Conservation (phyloP, 1,140 invertebrate genomes). For the Pseudachorutes palmiensis region DNA sequence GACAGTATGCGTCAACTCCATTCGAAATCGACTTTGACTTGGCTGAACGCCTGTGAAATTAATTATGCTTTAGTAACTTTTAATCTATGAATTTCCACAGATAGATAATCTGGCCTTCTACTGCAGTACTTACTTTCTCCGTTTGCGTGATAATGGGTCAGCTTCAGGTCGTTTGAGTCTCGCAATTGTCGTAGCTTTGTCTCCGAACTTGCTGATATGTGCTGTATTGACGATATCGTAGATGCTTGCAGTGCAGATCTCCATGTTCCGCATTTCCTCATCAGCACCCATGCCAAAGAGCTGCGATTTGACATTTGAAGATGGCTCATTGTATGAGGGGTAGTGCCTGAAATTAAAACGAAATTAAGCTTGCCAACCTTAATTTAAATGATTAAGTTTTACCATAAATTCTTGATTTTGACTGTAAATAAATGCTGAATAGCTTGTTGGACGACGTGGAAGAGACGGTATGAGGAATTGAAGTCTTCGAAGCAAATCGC, state of each 20-base stretch:
- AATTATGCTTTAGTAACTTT: neutral
- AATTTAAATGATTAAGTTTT: too few relatives aligned
- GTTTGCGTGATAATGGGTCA: neutral
- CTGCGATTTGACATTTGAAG: neutral
- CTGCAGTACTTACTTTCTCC: neutral
- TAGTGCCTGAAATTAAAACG: neutral
- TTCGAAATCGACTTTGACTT: neutral
- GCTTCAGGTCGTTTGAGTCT: neutral
- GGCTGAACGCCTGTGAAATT: neutral
- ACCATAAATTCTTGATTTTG: constrained; percentile 23
- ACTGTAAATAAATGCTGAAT: constrained; percentile 16
- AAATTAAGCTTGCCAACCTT: too few relatives aligned
- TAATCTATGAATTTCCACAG: neutral
- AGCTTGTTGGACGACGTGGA: constrained; percentile 18
- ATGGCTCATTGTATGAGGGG: neutral
- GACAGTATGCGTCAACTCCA: neutral
- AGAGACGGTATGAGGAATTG: constrained; percentile 20
- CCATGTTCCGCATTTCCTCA: neutral
- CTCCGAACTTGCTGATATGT: neutral
- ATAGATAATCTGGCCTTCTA: neutral
- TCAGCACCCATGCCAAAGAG: neutral
- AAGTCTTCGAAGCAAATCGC: constrained; percentile 19
- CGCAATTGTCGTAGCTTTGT: neutral
- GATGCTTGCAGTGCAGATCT: neutral
- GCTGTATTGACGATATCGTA: neutral